Percentiles rank a stretch among this genome's conserved stretches.
These are phyloP conservation scores for Hippopotamus amphibius DNA, from an alignment of 2,113 vertebrate species.

Conservation along the genomic window DNA sequence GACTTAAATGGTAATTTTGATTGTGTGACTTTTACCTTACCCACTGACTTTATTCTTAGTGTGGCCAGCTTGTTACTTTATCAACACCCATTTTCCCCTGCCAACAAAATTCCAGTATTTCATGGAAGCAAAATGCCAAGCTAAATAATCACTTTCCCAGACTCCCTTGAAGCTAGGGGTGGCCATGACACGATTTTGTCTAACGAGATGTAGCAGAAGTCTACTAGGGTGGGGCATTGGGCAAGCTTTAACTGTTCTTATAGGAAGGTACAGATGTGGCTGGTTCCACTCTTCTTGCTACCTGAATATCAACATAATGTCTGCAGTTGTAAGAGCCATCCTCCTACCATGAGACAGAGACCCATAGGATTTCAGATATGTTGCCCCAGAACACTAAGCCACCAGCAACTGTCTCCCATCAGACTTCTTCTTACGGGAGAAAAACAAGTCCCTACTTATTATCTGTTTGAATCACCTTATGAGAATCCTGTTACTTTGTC, in stretches of 20 bases:
- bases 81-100: not conserved
- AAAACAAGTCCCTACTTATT: not conserved
- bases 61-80: not conserved
- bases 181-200: accelerated
- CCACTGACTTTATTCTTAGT: not conserved
- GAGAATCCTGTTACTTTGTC: not conserved
- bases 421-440: not conserved
- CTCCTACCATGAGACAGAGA: not conserved
- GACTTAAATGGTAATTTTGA: not conserved
- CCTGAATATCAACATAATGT: not conserved
- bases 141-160: not conserved
- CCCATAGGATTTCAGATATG: not conserved
- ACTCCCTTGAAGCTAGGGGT: not conserved
- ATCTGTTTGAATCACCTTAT: not conserved
- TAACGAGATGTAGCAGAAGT: not conserved
- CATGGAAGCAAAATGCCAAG: not conserved
- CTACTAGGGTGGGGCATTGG: accelerated
- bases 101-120: not conserved
- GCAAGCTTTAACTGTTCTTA: not conserved
- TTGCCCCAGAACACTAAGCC: too few species aligned
- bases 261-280: not conserved
- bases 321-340: not conserved
- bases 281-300: not conserved
- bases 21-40: not conserved
- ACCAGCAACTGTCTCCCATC: not conserved